Base-by-base conservation (phyloP, 2,113 vertebrate genomes). In the Hippocampus mohnikei region DNA sequence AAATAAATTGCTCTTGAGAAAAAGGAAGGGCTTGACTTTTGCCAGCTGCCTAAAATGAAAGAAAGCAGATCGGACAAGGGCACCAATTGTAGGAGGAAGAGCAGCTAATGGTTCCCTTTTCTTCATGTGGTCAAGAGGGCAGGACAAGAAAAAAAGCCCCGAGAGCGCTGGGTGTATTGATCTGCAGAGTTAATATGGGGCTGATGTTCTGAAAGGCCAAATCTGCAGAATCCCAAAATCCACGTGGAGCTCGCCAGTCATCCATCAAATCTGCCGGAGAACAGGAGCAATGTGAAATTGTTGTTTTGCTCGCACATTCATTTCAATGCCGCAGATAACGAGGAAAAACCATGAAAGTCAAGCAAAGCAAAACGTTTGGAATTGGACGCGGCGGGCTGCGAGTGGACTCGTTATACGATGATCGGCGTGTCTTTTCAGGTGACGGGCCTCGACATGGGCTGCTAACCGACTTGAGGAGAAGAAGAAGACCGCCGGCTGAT, bases 401-500 rank as follows among this genome's bases (percentile, higher is more conserved):
- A 21, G 52, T 25, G n/a, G 1, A 23, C 53, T 56, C 10, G 12
- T 56, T 25, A 10, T 42, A 1, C 23, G 53, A 1, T 7, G 59
- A 58, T 5, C 40, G n/a, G 23, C 50, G 20, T 58, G 52, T 27
- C 3, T 74, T n/a, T 55, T 21, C 41, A 0, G 46, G 40, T 5
- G 2, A 37, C 37, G 53, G 56, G 58, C 46, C 76, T 44, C 37
- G 93, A 89, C 87, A 90, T 93, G 92, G 91, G 82, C 88, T 72
- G 79, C 53, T 67, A 81, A 83, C 87, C 88, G 88, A 89, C 84
- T 90, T 87, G 88, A 87, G 20, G 88, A 87, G 20, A 10, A 53
- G 21, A 85, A 88, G 83, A 90, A 85, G 76, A 89, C 84, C 67
- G 89, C 90, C 86, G 88, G 88, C 86, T 87, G 90, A 92, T 89